These are phyloP conservation scores for Eupsilia transversa DNA, from an alignment of 2,888 invertebrate species.

Conservation along the genomic window DNA sequence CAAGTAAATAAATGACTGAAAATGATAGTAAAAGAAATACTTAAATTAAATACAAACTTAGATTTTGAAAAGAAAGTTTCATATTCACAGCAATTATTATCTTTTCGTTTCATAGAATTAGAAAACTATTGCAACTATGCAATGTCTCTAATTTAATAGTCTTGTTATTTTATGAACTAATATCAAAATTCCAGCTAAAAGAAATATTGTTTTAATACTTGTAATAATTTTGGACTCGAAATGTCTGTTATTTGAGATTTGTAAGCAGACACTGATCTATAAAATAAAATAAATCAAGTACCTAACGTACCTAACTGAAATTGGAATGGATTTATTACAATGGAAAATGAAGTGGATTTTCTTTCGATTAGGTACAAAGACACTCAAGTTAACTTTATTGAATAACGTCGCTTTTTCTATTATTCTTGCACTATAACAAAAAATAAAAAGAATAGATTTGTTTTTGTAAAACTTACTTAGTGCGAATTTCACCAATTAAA, in stretches of 20 bases:
- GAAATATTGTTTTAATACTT: constrained; percentile 12
- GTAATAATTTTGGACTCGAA: constrained; percentile 7
- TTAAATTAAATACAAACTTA: neutral
- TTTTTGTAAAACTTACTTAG: neutral
- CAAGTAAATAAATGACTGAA: neutral
- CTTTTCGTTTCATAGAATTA: neutral
- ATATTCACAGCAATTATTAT: neutral
- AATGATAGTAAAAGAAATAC: neutral
- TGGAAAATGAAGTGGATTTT: constrained; percentile 24
- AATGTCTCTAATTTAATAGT: constrained; percentile 6
- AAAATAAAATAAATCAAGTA: constrained; percentile 41
- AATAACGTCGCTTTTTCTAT: constrained; percentile 13
- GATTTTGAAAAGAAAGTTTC: neutral
- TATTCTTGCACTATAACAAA: neutral
- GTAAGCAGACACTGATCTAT: constrained; percentile 21
- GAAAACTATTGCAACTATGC: neutral
- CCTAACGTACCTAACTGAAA: constrained; percentile 5
- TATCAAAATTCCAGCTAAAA: constrained; percentile 13
- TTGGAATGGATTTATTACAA: constrained; percentile 44
- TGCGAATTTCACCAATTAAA: no score
- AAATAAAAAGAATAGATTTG: neutral
- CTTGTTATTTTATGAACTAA: constrained; percentile 23
- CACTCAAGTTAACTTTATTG: constrained; percentile 23
- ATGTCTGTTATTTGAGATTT: constrained; percentile 12
- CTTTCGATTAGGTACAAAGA: constrained; percentile 25